Percentiles rank a stretch among this genome's conserved stretches.
Evolutionary conservation across 2,797 vertebrate genomes (phyloP).

Genomic region (Momotus momota): DNA sequence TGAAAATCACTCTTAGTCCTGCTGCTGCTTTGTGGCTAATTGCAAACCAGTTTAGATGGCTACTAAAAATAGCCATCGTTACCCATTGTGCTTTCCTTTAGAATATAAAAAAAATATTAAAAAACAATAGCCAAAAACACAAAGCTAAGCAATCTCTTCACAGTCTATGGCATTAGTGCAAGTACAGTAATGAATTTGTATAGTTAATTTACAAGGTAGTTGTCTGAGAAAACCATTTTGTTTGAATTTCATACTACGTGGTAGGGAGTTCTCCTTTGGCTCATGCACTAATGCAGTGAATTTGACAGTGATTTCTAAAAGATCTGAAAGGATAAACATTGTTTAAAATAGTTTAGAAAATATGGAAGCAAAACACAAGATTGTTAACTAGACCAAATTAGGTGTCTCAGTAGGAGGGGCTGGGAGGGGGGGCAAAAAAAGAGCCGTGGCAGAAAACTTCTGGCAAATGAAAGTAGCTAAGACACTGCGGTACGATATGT

Average conservation of each 20-base stretch:
- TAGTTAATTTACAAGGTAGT: not conserved
- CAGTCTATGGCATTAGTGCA: not conserved
- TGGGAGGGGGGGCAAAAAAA: fast-evolving
- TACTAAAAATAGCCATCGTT: not conserved
- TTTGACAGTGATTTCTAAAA: not conserved
- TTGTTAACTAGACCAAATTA: not conserved
- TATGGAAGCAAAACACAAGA: not conserved
- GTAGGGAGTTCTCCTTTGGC: not conserved
- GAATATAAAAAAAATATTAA: not conserved
- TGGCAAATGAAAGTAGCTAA: not conserved
- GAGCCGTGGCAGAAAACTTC: not conserved
- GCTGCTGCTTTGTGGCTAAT: not conserved
- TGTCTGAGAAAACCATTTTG: not conserved
- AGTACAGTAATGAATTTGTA: not conserved
- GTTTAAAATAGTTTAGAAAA: not conserved
- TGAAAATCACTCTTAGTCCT: not conserved
- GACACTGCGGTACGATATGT: not conserved
- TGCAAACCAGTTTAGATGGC: not conserved
- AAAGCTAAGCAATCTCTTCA: not conserved
- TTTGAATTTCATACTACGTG: not conserved
- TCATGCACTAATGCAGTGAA: not conserved
- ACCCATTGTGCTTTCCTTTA: not conserved
- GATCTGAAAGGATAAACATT: not conserved
- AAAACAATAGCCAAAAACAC: not conserved
- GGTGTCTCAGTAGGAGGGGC: not conserved